Conservation (phyloP, 2,113 vertebrate genomes). For the Lynx canadensis region DNA sequence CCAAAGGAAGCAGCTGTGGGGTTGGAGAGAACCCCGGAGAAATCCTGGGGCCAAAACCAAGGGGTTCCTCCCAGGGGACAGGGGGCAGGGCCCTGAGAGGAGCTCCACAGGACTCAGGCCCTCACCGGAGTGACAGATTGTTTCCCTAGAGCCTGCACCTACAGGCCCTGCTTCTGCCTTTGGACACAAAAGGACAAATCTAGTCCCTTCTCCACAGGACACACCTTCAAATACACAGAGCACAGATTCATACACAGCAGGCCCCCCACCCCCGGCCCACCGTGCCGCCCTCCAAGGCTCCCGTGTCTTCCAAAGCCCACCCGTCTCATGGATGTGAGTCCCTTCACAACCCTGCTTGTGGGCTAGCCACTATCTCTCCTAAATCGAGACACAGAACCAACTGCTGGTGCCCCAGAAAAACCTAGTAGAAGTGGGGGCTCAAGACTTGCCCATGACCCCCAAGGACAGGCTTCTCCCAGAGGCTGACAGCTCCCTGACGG, state of each 20-base stretch:
- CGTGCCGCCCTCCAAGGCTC: background rate
- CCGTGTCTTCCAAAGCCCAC: background rate
- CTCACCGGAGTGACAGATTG: background rate
- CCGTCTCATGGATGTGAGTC: background rate
- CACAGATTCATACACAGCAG: no score
- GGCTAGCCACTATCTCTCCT: background rate
- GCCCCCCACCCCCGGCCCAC: background rate
- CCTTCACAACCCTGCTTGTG: background rate
- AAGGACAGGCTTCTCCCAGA: no score
- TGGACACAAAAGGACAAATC: background rate
- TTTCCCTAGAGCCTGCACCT: background rate
- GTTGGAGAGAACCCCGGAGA: background rate
- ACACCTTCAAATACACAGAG: background rate
- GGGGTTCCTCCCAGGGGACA: fast-evolving
- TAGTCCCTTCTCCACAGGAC: background rate
- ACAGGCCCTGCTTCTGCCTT: background rate
- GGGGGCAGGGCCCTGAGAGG: background rate
- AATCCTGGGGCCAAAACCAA: no score
- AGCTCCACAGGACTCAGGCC: background rate
- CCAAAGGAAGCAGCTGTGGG: no score
- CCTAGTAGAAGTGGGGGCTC: background rate
- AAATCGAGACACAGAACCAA: background rate
- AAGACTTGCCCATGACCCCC: fast-evolving
- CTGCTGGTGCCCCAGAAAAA: background rate
- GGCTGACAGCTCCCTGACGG: background rate